Evolutionary conservation across 2,888 invertebrate species (phyloP), one percentile per base, ranked within the genome.

Genomic region (Asteroscopus sphinx): DNA sequence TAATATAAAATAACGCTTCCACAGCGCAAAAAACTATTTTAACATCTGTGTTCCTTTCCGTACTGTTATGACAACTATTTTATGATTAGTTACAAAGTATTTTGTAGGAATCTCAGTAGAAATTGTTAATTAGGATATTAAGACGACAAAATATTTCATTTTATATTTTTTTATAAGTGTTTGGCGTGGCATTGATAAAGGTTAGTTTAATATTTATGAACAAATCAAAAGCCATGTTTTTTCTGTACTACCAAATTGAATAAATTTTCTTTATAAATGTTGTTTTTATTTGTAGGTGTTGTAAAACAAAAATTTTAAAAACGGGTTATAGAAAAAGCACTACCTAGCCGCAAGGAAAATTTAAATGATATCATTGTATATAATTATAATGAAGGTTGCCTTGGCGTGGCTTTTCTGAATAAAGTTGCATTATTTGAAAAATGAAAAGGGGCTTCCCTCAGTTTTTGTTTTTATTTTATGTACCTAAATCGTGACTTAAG

Each of bases 261-360:
- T 74, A 74, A 75, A 74, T 48, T 58, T 39, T 57, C 56, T 49
- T 42, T 30, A 36, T 42, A 57, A 54, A 52, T 49, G 62, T 76
- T 57, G 73, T 68, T 74, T 75, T 72, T 52, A 66, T 66, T 65
- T 54, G 26, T 35, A 32, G 44, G 26, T 26, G 11, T 44, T 47
- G 3, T 16, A 1, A 25, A 11, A 15, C 9, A 6, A 6, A 3
- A 6, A 6, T 1, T 3, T 21, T 21, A 3, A 4, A 3, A 3
- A 21, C 21, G 6, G 21, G 21, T 21, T 21, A 6, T 21, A 21
- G 21, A 21, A 21, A 21, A 21, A 21, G 21, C 5, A 21, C 6
- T 21, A 21, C 21, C n/a, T n/a, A n/a, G n/a, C n/a, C n/a, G n/a
- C n/a, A n/a, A n/a, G n/a, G n/a, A n/a, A n/a, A n/a, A n/a, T n/a